Evolutionary conservation across 2,888 invertebrate species (phyloP).

Genomic region (Folsomia candida): DNA sequence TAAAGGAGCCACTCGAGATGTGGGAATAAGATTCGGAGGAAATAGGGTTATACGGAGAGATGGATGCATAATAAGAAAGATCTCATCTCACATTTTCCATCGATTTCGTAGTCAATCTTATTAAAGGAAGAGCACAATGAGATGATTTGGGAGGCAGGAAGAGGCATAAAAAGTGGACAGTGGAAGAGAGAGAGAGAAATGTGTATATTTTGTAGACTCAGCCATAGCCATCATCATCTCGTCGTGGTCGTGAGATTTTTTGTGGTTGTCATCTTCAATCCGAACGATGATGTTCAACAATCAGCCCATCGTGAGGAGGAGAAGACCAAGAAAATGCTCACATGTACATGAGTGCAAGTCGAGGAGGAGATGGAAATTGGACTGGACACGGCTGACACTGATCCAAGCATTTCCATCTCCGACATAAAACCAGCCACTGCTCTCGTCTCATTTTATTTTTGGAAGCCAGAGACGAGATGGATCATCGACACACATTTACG

Average conservation of each 20-base stretch:
- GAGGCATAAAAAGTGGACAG: not conserved
- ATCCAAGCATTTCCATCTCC: not conserved
- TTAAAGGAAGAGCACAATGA: not conserved
- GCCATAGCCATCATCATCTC: too few species aligned
- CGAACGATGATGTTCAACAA: constrained; percentile 41
- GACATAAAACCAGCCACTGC: too few species aligned
- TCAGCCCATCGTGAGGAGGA: constrained; percentile 35
- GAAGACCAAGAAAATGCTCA: not conserved
- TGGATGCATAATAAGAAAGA: not conserved
- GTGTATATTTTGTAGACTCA: too few species aligned
- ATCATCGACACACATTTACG: not conserved
- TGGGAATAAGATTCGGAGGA: not conserved
- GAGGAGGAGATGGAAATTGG: not conserved
- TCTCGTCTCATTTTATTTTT: not conserved
- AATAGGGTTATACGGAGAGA: not conserved
- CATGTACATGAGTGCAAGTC: not conserved
- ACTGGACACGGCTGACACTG: not conserved
- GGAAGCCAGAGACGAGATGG: not conserved
- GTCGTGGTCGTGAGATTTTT: constrained; percentile 27
- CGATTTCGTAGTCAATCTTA: not conserved
- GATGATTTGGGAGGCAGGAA: not conserved
- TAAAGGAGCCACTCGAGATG: not conserved
- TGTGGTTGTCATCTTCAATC: constrained; percentile 27
- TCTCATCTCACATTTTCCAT: not conserved
- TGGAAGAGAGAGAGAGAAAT: not conserved